Evolutionary conservation across 1,140 invertebrate species (phyloP), one percentile per base, ranked within the genome.

Genomic region (Brachystomella parvula): DNA sequence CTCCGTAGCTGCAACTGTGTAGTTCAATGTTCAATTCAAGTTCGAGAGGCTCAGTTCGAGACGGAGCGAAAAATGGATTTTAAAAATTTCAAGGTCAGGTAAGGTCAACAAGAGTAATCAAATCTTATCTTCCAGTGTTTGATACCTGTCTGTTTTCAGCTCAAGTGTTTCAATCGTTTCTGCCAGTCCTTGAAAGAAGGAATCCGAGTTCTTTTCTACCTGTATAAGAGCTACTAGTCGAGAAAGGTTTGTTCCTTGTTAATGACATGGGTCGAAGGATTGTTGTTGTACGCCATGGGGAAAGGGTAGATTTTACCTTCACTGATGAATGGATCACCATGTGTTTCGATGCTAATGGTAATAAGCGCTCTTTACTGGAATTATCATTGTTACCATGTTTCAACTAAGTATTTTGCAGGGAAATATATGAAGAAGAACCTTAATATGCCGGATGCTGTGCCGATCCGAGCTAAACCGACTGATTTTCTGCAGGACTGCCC

Each of bases 251-350:
- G 19, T 39, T 39, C 19, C 35, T n/a, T 19, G 35, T 39, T 53
- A 24, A 15, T 9, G 29, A n/a, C 15, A 57, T 64, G 47, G 49
- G 53, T 31, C 62, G 66, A 28, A 53, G 39, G 44, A 39, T 71
- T 31, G 61, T 88, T 75, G 84, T 93, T 28, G 86, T 91, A 79
- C 81, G 93, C 1, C 91, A 94, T 78, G 90, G 89, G 15, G 92
- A 96, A 79, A 79, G 93, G 33, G 86, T 94, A 1, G 92, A 96
- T 79, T 93, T 95, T 73, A 92, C 90, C 0, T 94, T 94, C 75
- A 90, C 91, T 24, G 70, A 71, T 12, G 80, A 83, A 15, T 96
- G 92, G 92, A 87, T 91, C 61, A 86, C 87, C 0, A 88, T 85
- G 75, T 92, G 90, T 75, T 95, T 94, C 76, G 88, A 94, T 80